phyloP scores from a whole-genome alignment of 2,888 invertebrate genomes.

The Elaeidobius kamerunicus region DNA sequence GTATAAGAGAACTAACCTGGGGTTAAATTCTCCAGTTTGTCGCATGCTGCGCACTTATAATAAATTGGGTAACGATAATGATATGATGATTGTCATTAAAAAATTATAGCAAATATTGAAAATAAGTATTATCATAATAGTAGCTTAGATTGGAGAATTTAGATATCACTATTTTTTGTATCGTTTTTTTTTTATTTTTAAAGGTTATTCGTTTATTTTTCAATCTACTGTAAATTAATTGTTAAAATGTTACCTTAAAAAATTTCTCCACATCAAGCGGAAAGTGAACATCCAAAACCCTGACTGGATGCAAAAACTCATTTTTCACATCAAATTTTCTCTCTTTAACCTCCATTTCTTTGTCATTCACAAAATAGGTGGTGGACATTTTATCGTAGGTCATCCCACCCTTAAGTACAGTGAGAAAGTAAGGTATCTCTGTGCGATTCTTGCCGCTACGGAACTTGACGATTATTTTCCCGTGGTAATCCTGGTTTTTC shows the following conservation, averaged over 20 bases:
- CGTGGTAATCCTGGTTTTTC: conserved; percentile 55
- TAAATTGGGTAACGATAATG: too few relatives aligned
- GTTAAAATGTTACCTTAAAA: conserved; percentile 36
- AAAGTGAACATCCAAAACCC: conserved; percentile 68
- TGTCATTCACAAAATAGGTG: conserved; percentile 50
- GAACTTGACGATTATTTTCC: conserved; percentile 56
- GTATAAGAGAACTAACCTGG: too few relatives aligned
- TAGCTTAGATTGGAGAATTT: too few relatives aligned
- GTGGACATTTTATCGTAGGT: conserved; percentile 56
- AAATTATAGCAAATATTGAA: too few relatives aligned
- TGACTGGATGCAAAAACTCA: conserved; percentile 68
- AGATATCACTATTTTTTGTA: too few relatives aligned
- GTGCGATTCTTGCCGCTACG: conserved; percentile 50
- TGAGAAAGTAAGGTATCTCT: conserved; percentile 64
- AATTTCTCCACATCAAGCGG: conserved; percentile 54
- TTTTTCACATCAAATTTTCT: conserved; percentile 62
- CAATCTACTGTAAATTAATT: not conserved
- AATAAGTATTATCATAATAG: too few relatives aligned
- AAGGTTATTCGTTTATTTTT: not conserved
- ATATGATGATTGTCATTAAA: not conserved
- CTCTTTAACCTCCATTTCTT: conserved; percentile 45
- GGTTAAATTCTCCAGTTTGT: too few relatives aligned
- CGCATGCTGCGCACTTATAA: too few relatives aligned
- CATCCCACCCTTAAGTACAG: conserved; percentile 58
- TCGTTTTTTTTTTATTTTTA: not conserved